Percentiles rank a stretch among this genome's conserved stretches.
phyloP scores from a whole-genome alignment of 2,113 vertebrate genomes.

The Ctenomys sociabilis region DNA sequence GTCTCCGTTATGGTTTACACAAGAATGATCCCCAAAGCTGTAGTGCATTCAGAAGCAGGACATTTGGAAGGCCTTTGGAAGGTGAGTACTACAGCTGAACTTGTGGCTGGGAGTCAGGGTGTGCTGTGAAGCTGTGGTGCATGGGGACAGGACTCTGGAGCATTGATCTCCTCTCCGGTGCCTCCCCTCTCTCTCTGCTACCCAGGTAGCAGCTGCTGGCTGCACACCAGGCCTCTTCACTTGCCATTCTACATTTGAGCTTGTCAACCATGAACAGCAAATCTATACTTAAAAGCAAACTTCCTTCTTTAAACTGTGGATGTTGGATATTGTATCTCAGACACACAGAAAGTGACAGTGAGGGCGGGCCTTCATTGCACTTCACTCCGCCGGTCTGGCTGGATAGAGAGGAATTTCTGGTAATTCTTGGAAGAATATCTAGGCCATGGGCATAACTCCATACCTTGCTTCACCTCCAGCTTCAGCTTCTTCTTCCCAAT shows the following conservation, averaged over 20 bases:
- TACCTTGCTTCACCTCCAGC: background rate
- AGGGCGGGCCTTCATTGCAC: background rate
- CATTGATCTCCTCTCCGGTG: background rate
- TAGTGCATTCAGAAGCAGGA: background rate
- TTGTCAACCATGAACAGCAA: background rate
- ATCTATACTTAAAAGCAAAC: background rate
- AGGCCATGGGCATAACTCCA: too few relatives aligned
- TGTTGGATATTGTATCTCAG: background rate
- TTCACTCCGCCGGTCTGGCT: background rate
- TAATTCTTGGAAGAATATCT: fast-evolving
- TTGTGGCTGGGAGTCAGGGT: background rate
- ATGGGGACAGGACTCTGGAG: too few relatives aligned
- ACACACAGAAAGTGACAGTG: background rate
- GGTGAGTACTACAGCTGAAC: background rate
- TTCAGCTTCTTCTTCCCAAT: too few relatives aligned
- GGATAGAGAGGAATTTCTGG: background rate
- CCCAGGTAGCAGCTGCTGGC: background rate
- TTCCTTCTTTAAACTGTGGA: background rate
- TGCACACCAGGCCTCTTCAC: background rate
- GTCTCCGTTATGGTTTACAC: background rate
- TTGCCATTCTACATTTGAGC: background rate
- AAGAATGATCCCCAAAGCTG: background rate
- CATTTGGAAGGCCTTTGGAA: background rate
- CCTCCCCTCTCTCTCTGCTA: background rate
- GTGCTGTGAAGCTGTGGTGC: background rate